These are phyloP conservation scores for Montipora sp. DNA, from an alignment of 64 coral and sea anemone species.

Conservation along the genomic window DNA sequence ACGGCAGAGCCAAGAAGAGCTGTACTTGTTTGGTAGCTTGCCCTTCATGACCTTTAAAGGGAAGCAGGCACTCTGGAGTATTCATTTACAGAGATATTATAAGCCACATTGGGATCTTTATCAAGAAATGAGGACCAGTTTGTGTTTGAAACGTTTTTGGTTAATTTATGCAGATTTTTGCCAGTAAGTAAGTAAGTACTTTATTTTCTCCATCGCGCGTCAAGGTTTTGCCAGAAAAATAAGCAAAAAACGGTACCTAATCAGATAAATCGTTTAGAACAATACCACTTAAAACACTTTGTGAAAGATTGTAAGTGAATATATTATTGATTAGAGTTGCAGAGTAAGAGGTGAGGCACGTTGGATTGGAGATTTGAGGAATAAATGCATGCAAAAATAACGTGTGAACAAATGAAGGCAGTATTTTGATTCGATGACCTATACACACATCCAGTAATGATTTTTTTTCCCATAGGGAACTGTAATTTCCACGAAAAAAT, in stretches of 20 bases:
- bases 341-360: constrained; percentile 6
- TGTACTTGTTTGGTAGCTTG: no score
- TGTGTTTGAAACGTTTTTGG: no score
- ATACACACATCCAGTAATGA: not conserved
- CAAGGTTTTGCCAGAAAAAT: no score
- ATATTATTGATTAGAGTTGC: not conserved
- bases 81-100: no score
- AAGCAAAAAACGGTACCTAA: no score
- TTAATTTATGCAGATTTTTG: not conserved
- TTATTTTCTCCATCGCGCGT: not conserved
- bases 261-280: not conserved
- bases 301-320: no score
- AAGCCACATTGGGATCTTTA: no score
- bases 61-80: no score
- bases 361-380: constrained; percentile 7
- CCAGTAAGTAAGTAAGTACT: not conserved
- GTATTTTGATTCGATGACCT: not conserved
- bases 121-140: no score
- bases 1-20: no score
- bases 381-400: not conserved
- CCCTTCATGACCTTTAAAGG: no score
- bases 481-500: no score
- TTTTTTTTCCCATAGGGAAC: not conserved
- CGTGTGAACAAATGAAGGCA: not conserved
- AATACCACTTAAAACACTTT: not conserved